These are phyloP conservation scores for Buceros bicornis DNA, from an alignment of 2,797 vertebrate species.

Conservation along the genomic window DNA sequence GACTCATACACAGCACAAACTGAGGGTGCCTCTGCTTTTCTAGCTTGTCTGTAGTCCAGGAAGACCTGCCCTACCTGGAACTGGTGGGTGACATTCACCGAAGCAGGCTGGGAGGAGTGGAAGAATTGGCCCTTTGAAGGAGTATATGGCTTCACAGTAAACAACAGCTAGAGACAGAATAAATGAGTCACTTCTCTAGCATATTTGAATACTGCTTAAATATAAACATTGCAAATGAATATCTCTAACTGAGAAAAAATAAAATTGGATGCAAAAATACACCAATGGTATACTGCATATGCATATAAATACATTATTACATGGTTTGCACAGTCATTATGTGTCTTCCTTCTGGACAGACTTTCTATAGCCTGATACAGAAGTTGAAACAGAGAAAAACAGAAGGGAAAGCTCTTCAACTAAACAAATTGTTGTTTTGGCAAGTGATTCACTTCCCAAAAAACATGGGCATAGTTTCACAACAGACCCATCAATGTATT, in stretches of 20 bases:
- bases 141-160: neutral
- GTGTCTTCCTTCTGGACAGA: fast-evolving
- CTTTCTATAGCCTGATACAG: neutral
- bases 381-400: neutral
- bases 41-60: neutral
- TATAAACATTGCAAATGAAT: constrained; percentile 48
- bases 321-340: neutral
- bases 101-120: neutral
- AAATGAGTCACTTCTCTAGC: constrained; percentile 25
- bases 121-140: neutral
- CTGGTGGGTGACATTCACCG: neutral
- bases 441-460: neutral
- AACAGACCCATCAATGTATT: neutral
- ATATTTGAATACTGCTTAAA: constrained; percentile 53
- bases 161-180: neutral
- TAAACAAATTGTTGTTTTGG: neutral
- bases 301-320: constrained; percentile 10
- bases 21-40: neutral
- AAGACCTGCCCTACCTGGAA: neutral
- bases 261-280: constrained; percentile 57
- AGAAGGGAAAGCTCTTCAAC: constrained; percentile 18
- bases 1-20: neutral
- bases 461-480: neutral
- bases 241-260: constrained; percentile 52
- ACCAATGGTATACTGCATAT: neutral